Percentiles rank a stretch among this genome's conserved stretches.
These are phyloP conservation scores for Eretmochelys imbricata DNA, from an alignment of 2,113 vertebrate genomes.

Conservation along the genomic window DNA sequence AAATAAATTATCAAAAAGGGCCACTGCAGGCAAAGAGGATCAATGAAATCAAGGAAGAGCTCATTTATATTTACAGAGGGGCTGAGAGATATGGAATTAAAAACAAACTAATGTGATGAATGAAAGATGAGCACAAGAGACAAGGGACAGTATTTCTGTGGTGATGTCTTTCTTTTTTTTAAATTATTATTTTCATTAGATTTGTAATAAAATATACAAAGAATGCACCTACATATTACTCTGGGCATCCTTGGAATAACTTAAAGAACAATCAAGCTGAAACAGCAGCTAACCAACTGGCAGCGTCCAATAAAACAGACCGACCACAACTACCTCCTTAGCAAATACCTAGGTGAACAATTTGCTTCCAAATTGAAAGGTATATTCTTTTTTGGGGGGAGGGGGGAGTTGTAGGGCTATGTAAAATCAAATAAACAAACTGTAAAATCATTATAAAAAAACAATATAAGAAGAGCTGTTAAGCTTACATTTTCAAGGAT, in stretches of 20 bases:
- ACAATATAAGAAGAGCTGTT: neutral
- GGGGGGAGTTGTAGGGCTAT: neutral
- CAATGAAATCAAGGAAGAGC: slow-evolving; percentile 62
- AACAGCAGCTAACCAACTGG: neutral
- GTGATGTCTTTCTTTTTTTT: neutral
- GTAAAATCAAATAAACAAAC: neutral
- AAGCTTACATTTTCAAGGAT: neutral
- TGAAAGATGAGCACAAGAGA: slow-evolving; percentile 34
- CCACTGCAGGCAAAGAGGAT: slow-evolving; percentile 34
- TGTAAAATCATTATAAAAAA: neutral
- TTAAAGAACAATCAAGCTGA: slow-evolving; percentile 54
- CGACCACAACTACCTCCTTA: neutral
- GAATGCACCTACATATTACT: slow-evolving; percentile 48
- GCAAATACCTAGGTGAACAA: neutral
- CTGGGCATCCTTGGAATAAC: slow-evolving; percentile 29
- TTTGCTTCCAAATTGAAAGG: slow-evolving; percentile 15
- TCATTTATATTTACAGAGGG: slow-evolving; percentile 6
- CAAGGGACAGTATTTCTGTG: neutral
- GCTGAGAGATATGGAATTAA: neutral
- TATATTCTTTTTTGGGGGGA: neutral
- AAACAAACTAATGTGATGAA: slow-evolving; percentile 47
- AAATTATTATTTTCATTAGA: neutral
- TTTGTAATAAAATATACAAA: slow-evolving; percentile 35
- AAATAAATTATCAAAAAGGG: slow-evolving; percentile 68
- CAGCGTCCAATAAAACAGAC: slow-evolving; percentile 32